phyloP scores from a whole-genome alignment of 2,797 vertebrate species.

The Protosalanx chinensis region DNA sequence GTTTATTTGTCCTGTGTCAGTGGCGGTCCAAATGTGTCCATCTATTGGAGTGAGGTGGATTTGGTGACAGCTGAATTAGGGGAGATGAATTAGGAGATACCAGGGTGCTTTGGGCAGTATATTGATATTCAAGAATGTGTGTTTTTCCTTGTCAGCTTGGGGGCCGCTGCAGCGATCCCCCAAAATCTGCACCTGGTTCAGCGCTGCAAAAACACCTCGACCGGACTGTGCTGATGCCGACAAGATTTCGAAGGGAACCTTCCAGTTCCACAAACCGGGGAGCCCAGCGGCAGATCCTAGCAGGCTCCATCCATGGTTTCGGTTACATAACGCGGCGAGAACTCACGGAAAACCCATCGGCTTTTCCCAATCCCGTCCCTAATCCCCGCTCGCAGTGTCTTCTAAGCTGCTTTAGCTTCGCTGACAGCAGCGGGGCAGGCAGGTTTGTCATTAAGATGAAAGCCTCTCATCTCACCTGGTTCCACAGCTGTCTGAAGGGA shows the following conservation, averaged over 20 bases:
- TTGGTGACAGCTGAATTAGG: conserved; percentile 13
- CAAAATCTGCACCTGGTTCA: neutral
- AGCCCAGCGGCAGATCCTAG: conserved; percentile 1
- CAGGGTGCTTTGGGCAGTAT: conserved; percentile 23
- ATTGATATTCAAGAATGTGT: conserved; percentile 40
- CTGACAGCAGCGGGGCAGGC: conserved; percentile 57
- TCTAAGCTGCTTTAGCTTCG: conserved; percentile 43
- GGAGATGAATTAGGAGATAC: conserved; percentile 21
- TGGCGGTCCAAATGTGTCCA: conserved; percentile 31
- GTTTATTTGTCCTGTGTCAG: conserved; percentile 24
- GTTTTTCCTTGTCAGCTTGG: conserved; percentile 49
- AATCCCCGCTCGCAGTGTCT: conserved; percentile 54
- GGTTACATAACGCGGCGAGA: conserved; percentile 44
- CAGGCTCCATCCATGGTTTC: conserved; percentile 15
- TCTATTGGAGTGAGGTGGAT: conserved; percentile 13
- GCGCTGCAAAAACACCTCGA: neutral
- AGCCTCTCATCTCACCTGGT: conserved; percentile 65
- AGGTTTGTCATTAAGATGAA: conserved; percentile 72
- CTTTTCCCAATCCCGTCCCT: conserved; percentile 43
- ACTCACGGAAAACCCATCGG: conserved; percentile 47
- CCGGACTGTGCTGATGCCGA: neutral
- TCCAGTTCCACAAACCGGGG: neutral
- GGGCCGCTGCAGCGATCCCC: conserved; percentile 34
- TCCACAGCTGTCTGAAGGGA: conserved; percentile 65
- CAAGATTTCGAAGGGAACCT: neutral